Base-by-base conservation (phyloP, 2,797 vertebrate species). In the Gobio occitaniae region DNA sequence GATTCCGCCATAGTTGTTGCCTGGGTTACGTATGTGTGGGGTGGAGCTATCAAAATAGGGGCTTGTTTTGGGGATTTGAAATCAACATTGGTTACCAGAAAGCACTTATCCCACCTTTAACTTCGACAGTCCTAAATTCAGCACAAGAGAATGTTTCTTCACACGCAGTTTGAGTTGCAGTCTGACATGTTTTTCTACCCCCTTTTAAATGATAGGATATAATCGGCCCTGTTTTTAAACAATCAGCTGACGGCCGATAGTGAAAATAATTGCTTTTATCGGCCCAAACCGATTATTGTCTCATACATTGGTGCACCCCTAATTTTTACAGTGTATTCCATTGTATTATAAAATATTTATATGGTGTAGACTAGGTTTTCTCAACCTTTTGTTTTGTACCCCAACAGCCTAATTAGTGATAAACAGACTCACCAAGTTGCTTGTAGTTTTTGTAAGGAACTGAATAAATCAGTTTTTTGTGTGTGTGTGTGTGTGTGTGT, bases 381-480 rank as follows among this genome's bases (percentile, higher is more conserved):
- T 41, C 38, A 16, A 17, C 4, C 2, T 44, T 44, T 61, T 77
- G 54, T 61, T 78, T 29, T 61, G 38, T 61, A 25, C 21, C 54
- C 13, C 13, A 4, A 61, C 4, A 78, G 38, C 21, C 36, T 56
- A 61, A 44, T 44, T 76, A 61, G 75, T 78, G 75, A 25, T 25
- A 77, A 59, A 61, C 52, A 59, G 54, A 61, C 13, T 68, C 32
- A 38, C 41, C 21, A 71, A 25, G 41, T 71, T 6, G 21, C 65
- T 17, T 38, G 15, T 66, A 36, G 8, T 66, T 66, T 66, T 41
- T 47, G 4, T 8, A 19, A 78, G 38, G 25, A 65, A 13, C 41
- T 78, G 59, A 48, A 65, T 65, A 78, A 78, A 44, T 29, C 13
- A 63, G 17, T 38, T 78, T 63, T 11, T 61, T 66, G 19, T 50